Percentiles rank a stretch among this genome's conserved stretches.
Evolutionary conservation across 2,888 invertebrate species (phyloP).

Genomic region (Myathropa florea): DNA sequence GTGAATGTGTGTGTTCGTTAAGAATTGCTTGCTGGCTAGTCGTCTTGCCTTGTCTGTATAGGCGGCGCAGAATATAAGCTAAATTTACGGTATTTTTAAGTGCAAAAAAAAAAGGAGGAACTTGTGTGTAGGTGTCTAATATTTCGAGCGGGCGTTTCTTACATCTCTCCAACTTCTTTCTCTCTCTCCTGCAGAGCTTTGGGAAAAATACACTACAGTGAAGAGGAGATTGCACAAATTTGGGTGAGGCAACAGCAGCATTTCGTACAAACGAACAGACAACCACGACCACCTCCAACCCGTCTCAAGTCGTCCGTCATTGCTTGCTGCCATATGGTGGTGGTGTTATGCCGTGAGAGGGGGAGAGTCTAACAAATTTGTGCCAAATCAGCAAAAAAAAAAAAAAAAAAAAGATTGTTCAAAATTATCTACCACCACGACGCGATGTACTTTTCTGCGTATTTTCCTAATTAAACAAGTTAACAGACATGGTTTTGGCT

Average conservation of each 20-base stretch:
- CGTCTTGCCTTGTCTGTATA: not conserved
- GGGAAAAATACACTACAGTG: constrained; percentile 26
- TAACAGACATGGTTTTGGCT: not conserved
- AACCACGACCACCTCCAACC: not conserved
- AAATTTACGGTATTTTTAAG: constrained; percentile 62
- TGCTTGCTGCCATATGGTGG: not conserved
- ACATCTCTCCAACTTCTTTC: not conserved
- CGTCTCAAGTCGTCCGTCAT: not conserved
- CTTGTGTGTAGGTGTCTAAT: constrained; percentile 49
- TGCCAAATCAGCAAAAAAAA: not conserved
- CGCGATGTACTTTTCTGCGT: too few relatives aligned
- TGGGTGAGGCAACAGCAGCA: constrained; percentile 35
- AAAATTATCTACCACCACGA: not conserved
- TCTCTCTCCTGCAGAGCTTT: constrained; percentile 34
- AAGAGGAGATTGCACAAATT: constrained; percentile 43
- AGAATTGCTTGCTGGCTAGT: not conserved
- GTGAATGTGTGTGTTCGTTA: not conserved
- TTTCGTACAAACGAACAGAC: too few relatives aligned
- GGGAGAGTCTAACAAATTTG: not conserved
- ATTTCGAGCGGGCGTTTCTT: constrained; percentile 11
- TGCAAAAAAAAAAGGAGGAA: not conserved
- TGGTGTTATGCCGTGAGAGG: not conserved
- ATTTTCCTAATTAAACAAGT: not conserved
- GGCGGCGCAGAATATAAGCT: constrained; percentile 8
- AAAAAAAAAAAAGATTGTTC: not conserved